Conservation (phyloP, 2,888 invertebrate species). For the Diabrotica balteata region DNA sequence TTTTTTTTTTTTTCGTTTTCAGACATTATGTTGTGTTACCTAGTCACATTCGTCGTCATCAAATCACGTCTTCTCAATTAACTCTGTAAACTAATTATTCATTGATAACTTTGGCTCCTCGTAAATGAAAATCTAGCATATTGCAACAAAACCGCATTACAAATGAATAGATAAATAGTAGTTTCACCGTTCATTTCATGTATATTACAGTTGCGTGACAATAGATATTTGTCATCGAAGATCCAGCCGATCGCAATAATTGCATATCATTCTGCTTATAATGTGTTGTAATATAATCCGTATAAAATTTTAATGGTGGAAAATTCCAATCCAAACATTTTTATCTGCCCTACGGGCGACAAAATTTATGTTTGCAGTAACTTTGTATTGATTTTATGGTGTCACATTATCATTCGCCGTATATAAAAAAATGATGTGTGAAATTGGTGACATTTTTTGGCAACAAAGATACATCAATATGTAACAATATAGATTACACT, state of each 20-base stretch:
- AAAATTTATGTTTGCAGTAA: conserved; percentile 22
- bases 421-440: conserved; percentile 1
- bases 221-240: conserved; percentile 35
- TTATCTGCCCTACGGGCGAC: conserved; percentile 13
- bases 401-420: conserved; percentile 4
- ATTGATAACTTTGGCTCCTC: neutral
- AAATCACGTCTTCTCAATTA: too few relatives aligned
- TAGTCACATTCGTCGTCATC: too few relatives aligned
- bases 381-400: conserved; percentile 19
- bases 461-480: too few relatives aligned
- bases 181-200: conserved; percentile 25
- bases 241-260: conserved; percentile 33
- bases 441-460: too few relatives aligned
- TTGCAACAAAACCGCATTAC: neutral
- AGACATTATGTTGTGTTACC: too few relatives aligned
- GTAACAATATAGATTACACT: too few relatives aligned
- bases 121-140: conserved; percentile 16
- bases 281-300: conserved; percentile 30
- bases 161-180: conserved; percentile 18
- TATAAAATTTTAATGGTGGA: conserved; percentile 25
- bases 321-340: conserved; percentile 26
- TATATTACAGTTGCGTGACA: conserved; percentile 36
- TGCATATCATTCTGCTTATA: conserved; percentile 32
- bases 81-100: too few relatives aligned
- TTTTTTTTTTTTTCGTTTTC: too few relatives aligned